These are phyloP conservation scores for Orius insidiosus DNA, from an alignment of 1,140 invertebrate genomes.

Conservation along the genomic window DNA sequence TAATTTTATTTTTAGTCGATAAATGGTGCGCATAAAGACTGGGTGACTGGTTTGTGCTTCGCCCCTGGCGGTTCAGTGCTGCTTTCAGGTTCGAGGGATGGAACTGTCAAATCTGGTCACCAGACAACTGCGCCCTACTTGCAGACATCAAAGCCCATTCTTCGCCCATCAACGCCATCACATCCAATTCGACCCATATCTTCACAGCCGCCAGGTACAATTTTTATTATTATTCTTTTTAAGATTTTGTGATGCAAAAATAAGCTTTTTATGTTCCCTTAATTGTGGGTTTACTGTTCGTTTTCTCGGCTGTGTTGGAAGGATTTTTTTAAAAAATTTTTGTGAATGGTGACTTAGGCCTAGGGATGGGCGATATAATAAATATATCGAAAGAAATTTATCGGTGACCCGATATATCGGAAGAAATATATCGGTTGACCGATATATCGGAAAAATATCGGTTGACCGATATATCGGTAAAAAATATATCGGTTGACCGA, in stretches of 20 bases:
- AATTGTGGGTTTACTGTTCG: no score
- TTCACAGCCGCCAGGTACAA: constrained; percentile 61
- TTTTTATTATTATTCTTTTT: constrained; percentile 5
- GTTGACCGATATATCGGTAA: no score
- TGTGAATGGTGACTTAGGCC: not conserved
- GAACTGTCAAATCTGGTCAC: constrained; percentile 54
- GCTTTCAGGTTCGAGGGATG: constrained; percentile 61
- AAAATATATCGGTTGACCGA: no score
- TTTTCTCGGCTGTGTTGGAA: not conserved
- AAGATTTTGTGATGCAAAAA: not conserved
- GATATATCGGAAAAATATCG: no score
- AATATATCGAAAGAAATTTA: no score
- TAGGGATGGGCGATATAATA: no score
- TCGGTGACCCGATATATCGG: no score
- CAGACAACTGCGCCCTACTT: constrained; percentile 40
- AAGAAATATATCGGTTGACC: no score
- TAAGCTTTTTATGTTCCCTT: no score
- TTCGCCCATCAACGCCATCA: constrained; percentile 57
- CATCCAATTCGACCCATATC: constrained; percentile 49
- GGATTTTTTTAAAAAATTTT: not conserved
- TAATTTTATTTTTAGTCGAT: constrained; percentile 36
- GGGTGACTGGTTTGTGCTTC: constrained; percentile 62
- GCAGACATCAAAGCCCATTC: constrained; percentile 57
- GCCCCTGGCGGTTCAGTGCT: constrained; percentile 40
- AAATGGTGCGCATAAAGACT: constrained; percentile 77